Conservation (phyloP, 2,888 invertebrate genomes). For the Ethmia dodecea region DNA sequence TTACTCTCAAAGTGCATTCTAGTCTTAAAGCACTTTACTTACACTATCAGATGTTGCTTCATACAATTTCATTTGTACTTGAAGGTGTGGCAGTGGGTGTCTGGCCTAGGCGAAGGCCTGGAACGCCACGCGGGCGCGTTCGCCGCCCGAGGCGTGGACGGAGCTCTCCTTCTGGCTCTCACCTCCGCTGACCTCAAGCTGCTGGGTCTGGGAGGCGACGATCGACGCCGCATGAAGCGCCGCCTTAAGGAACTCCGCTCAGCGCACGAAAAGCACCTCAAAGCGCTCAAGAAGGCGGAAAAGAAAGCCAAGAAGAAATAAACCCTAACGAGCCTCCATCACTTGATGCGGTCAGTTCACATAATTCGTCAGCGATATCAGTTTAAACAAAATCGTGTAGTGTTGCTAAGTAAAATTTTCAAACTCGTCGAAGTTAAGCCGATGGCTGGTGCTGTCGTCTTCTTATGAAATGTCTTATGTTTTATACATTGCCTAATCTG, state of each 20-base stretch:
- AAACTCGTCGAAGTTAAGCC: no score
- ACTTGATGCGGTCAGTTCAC: constrained; percentile 41
- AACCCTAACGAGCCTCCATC: constrained; percentile 22
- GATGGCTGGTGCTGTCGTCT: no score
- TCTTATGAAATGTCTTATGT: no score
- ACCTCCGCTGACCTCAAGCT: constrained; percentile 95
- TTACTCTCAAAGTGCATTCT: no score
- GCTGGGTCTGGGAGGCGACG: constrained; percentile 88
- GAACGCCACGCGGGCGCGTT: constrained; percentile 93
- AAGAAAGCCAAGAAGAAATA: constrained; percentile 87
- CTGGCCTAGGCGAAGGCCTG: constrained; percentile 88
- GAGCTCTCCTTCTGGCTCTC: constrained; percentile 89
- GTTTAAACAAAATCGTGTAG: no score
- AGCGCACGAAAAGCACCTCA: constrained; percentile 91
- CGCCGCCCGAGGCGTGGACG: constrained; percentile 92
- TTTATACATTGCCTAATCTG: no score
- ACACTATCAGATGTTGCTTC: no score
- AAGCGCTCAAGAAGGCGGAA: constrained; percentile 91
- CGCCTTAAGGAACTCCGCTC: constrained; percentile 90
- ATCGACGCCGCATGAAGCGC: constrained; percentile 86
- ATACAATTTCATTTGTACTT: no score
- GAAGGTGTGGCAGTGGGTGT: constrained; percentile 95
- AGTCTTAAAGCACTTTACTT: no score
- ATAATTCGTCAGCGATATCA: no score
- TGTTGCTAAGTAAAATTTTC: constrained; percentile 11